Percentiles rank a stretch among this genome's conserved stretches.
phyloP scores from a whole-genome alignment of 1,140 invertebrate species.

The Drosophila pseudoananassae region DNA sequence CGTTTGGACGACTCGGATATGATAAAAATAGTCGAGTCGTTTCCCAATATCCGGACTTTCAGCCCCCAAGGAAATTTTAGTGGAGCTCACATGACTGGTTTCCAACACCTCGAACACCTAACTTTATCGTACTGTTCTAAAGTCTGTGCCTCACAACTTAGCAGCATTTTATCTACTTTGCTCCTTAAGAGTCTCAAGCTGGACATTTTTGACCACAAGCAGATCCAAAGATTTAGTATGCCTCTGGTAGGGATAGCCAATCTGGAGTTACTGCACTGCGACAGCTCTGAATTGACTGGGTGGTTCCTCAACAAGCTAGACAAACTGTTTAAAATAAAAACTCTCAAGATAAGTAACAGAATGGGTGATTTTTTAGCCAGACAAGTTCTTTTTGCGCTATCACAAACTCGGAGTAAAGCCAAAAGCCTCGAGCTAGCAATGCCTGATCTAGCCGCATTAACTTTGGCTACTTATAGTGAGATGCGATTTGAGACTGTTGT shows the following conservation, averaged over 20 bases:
- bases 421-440: not conserved
- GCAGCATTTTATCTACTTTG: constrained; percentile 22
- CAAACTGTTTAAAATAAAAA: constrained; percentile 18
- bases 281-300: constrained; percentile 14
- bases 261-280: constrained; percentile 38
- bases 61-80: constrained; percentile 60
- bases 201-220: not conserved
- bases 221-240: constrained; percentile 1
- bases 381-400: not conserved
- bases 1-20: constrained; percentile 37
- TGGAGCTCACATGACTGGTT: constrained; percentile 30
- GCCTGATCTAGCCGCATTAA: not conserved
- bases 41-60: constrained; percentile 56
- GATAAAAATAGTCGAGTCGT: constrained; percentile 24
- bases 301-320: constrained; percentile 26
- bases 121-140: constrained; percentile 40
- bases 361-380: not conserved
- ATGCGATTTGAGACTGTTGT: not conserved
- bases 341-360: constrained; percentile 13
- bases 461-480: not conserved
- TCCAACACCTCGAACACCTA: constrained; percentile 33
- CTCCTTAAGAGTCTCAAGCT: constrained; percentile 41
- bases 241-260: constrained; percentile 25
- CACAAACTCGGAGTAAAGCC: not conserved
- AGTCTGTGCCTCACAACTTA: constrained; percentile 19